phyloP scores from a whole-genome alignment of 2,888 invertebrate genomes.

The Empis livida region DNA sequence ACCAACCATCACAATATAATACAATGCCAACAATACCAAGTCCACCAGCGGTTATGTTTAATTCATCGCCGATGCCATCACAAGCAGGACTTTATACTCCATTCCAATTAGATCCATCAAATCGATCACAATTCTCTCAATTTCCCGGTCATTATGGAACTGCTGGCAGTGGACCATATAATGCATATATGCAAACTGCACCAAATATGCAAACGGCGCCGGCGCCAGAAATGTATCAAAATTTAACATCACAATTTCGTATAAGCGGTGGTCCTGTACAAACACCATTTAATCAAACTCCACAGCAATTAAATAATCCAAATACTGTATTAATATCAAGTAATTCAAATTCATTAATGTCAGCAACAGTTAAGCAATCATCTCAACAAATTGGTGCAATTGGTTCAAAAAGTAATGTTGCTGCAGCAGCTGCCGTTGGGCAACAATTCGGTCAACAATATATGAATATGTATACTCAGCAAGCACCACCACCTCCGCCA shows the following conservation, averaged over 20 bases:
- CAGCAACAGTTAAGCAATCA: conserved; percentile 71
- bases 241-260: conserved; percentile 46
- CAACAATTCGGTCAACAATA: conserved; percentile 29
- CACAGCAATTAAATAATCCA: conserved; percentile 67
- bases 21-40: conserved; percentile 76
- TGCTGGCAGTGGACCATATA: conserved; percentile 49
- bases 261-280: conserved; percentile 34
- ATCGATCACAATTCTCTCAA: conserved; percentile 67
- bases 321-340: conserved; percentile 81
- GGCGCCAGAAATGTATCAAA: conserved; percentile 60
- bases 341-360: conserved; percentile 78
- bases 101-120: conserved; percentile 58
- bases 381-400: conserved; percentile 75
- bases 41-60: conserved; percentile 69
- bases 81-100: conserved; percentile 71
- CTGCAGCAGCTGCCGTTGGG: conserved; percentile 17
- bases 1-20: conserved; percentile 51
- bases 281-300: conserved; percentile 61
- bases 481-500: conserved; percentile 30
- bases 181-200: conserved; percentile 48
- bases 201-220: conserved; percentile 46
- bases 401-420: conserved; percentile 39
- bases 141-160: conserved; percentile 52
- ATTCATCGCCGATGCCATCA: conserved; percentile 59
- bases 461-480: conserved; percentile 33